These are phyloP conservation scores for Darwinula stevensoni DNA, from an alignment of 2,888 invertebrate genomes.

Conservation along the genomic window DNA sequence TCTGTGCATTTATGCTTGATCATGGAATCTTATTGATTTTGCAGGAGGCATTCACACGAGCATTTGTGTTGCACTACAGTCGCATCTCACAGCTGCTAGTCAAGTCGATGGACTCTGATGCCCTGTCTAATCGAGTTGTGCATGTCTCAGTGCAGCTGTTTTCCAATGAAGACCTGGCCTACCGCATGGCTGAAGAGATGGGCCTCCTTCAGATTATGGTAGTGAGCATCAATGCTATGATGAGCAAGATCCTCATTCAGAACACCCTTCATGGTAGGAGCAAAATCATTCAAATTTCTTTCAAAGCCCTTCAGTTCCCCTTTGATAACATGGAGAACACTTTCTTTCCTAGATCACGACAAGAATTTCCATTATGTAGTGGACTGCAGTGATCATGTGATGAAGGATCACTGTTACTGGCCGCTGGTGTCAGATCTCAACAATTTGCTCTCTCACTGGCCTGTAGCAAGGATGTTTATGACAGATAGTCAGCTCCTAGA, in stretches of 20 bases:
- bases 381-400: constrained; percentile 62
- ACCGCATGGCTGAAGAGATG: constrained; percentile 64
- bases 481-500: constrained; percentile 42
- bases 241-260: constrained; percentile 64
- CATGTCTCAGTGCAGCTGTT: constrained; percentile 90
- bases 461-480: constrained; percentile 66
- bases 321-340: too few relatives aligned
- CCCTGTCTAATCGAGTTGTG: constrained; percentile 75
- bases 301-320: too few relatives aligned
- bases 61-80: constrained; percentile 87
- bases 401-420: constrained; percentile 98
- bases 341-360: too few relatives aligned
- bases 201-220: constrained; percentile 79
- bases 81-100: constrained; percentile 73
- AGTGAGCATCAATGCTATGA: constrained; percentile 64
- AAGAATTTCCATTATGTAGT: constrained; percentile 61
- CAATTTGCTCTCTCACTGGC: constrained; percentile 72
- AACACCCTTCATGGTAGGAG: too few relatives aligned
- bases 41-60: constrained; percentile 70
- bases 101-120: constrained; percentile 55
- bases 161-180: constrained; percentile 67
- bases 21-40: constrained; percentile 10
- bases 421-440: constrained; percentile 87
- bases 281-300: too few relatives aligned
- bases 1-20: not conserved